A percentile compares a stretch with the other conserved stretches of the same genome.
These are phyloP conservation scores for Vanessa atalanta DNA, from an alignment of 1,140 invertebrate species.

Conservation along the genomic window DNA sequence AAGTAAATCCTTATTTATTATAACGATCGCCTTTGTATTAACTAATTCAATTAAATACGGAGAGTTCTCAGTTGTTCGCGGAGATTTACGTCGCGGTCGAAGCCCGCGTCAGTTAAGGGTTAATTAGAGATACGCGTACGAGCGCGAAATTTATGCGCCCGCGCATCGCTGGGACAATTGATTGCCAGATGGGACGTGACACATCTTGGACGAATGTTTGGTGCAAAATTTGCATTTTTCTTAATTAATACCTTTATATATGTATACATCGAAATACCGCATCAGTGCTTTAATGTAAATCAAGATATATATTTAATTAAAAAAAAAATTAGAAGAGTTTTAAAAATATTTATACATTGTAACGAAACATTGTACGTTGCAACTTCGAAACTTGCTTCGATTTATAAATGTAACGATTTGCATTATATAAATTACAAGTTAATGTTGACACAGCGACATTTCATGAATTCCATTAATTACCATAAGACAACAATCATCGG, in stretches of 20 bases:
- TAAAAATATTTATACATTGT: background rate
- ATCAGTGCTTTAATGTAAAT: no score
- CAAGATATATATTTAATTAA: no score
- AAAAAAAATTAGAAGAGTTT: no score
- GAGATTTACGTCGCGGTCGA: constrained; percentile 56
- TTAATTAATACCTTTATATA: background rate
- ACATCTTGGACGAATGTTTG: constrained; percentile 35
- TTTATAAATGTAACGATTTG: background rate
- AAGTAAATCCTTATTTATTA: constrained; percentile 6
- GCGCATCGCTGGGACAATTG: constrained; percentile 49
- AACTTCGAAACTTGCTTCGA: background rate
- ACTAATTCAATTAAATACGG: constrained; percentile 28
- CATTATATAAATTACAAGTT: constrained; percentile 2
- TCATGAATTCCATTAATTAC: constrained; percentile 2
- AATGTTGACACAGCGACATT: background rate
- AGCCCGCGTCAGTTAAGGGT: constrained; percentile 58
- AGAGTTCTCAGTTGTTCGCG: constrained; percentile 36
- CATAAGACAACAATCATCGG: constrained; percentile 6
- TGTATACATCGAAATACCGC: no score
- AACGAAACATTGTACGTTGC: background rate
- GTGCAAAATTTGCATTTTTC: constrained; percentile 24
- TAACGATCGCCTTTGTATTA: constrained; percentile 1
- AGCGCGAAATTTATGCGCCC: constrained; percentile 56
- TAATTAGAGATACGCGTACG: constrained; percentile 62
- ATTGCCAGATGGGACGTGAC: constrained; percentile 43